Evolutionary conservation across 2,113 vertebrate genomes (phyloP), one percentile per base, ranked within the genome.

Genomic region (Spermophilus dauricus): DNA sequence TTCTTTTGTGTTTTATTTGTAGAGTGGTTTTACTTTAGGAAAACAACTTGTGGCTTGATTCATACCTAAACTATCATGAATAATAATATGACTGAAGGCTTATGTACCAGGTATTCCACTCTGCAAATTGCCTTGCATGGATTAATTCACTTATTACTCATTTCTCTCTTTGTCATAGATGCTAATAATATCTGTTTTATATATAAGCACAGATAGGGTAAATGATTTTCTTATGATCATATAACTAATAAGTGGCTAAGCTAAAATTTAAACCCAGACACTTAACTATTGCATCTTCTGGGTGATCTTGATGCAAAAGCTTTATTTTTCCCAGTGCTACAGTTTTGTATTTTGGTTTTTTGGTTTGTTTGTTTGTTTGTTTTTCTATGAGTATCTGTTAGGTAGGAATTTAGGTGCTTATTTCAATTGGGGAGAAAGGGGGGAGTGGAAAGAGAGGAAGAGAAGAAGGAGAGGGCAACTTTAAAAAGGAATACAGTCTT

Each of bases 1-100:
- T 92, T 92, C 18, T 69, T 11, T 63, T 18, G 53, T 82, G 14
- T 81, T 92, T 94, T 61, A 87, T 42, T 48, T 76, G n/a, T 80
- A 22, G 13, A 72, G 77, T 53, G 1, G 30, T 81, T 84, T 96
- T 75, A 18, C 24, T 87, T 80, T 61, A 39, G 67, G 67, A 81
- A 86, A 96, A 65, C 6, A 83, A 69, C 28, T 37, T 6, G 0
- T 78, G n/a, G 34, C 18, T 85, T 84, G 63, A 86, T 58, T 42
- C 63, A 63, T 61, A 20, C 18, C 13, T 87, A 81, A 87, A 12
- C 0, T 51, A 77, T 24, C 37, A 67, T 32, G 11, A 90, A 39
- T 78, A 77, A 94, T 80, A 32, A 81, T 65, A 91, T 92, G 20
- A 84, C 42, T 51, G 1, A n/a, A 63, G 84, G 5, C 45, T 75